Conservation (phyloP, 1,140 invertebrate genomes). For the Odontomachus brunneus region DNA sequence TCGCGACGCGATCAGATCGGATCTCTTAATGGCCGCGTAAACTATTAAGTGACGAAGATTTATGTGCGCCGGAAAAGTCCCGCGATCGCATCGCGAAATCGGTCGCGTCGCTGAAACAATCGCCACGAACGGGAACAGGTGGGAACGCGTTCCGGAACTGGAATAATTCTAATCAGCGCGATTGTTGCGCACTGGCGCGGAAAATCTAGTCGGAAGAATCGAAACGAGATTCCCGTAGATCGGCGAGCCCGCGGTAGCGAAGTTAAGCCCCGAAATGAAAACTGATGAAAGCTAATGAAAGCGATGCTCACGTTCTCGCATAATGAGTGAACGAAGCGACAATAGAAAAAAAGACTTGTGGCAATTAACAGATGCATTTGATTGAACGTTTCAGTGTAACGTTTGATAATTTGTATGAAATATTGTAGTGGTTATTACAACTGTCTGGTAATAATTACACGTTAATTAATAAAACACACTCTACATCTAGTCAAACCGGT, state of each 20-base stretch:
- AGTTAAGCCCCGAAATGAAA: not conserved
- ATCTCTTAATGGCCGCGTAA: conserved; percentile 48
- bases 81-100: conserved; percentile 22
- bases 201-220: conserved; percentile 43
- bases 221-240: conserved; percentile 43
- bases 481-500: too few species aligned
- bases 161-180: conserved; percentile 40
- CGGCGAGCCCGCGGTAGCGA: not conserved
- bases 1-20: conserved; percentile 46
- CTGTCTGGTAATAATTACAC: too few species aligned
- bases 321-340: conserved; percentile 19
- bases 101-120: conserved; percentile 43
- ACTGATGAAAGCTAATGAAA: not conserved
- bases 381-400: too few species aligned
- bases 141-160: conserved; percentile 26
- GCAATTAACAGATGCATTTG: too few species aligned
- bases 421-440: too few species aligned
- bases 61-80: conserved; percentile 43
- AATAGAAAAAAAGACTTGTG: too few species aligned
- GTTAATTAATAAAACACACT: too few species aligned
- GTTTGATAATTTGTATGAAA: too few species aligned
- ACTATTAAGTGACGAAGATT: conserved; percentile 46
- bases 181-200: conserved; percentile 6
- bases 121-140: conserved; percentile 15
- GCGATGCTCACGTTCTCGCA: too few species aligned